Evolutionary conservation across 1,140 invertebrate genomes (phyloP), one percentile per base, ranked within the genome.

Genomic region (Calliphora vicina): DNA sequence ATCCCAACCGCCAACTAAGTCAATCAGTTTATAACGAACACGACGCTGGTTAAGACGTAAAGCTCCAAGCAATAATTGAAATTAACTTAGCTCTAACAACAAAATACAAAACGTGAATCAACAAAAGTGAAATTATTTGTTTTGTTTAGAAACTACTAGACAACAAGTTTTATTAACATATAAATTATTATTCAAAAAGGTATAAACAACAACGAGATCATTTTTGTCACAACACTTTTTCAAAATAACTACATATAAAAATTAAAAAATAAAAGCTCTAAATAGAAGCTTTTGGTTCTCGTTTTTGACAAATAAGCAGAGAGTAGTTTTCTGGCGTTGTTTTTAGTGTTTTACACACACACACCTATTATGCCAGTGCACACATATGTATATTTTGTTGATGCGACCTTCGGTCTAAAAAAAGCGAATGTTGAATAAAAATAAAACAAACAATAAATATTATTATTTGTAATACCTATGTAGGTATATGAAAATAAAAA

Each of bases 21-120:
- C 74, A 78, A 42, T 76, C 35, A 76, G 74, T 78, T 78, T 78
- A 35, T 78, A 78, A 78, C 74, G 74, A 78, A 78, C 74, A 78
- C 42, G 35, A 43, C 74, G 74, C 12, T 78, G 74, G 35, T 78
- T 78, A 23, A 43, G 74, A 78, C 74, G 74, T 78, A 23, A 76
- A 76, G n/a, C 25, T 27, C 25, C 4, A 9, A 29, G 35, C 8
- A 73, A 26, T 9, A 26, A 50, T 12, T 50, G 8, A 45, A 45
- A 50, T 50, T 50, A 50, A 50, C 35, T 50, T 50, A 10, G 35
- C 10, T 35, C 12, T 0, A 50, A 50, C 45, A 50, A 50, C 12
- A 50, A 50, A 6, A 50, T 15, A 45, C 10, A 45, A 50, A 50
- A 50, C 45, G 45, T 50, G 45, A 50, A 50, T 15, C 45, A 50